phyloP scores from a whole-genome alignment of 2,888 invertebrate species.

The Xestia rhomboidea region DNA sequence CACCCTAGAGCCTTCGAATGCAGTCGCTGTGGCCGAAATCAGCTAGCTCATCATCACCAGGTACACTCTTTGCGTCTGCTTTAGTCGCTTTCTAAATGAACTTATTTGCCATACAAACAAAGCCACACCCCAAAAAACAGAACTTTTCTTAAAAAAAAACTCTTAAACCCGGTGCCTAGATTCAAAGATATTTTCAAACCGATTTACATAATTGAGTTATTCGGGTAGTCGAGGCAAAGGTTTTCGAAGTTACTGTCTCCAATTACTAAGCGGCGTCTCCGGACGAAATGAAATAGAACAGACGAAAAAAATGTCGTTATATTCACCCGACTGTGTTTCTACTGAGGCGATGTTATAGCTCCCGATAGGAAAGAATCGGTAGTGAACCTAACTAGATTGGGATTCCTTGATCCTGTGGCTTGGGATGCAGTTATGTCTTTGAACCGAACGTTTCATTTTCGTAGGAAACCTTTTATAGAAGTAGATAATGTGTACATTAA shows the following conservation, averaged over 20 bases:
- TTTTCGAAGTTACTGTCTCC: conserved; percentile 58
- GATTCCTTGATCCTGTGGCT: conserved; percentile 51
- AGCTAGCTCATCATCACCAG: neutral
- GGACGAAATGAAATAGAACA: conserved; percentile 61
- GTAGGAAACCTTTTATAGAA: neutral
- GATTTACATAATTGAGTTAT: conserved; percentile 64
- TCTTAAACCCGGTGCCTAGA: conserved; percentile 23
- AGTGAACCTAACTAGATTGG: conserved; percentile 57
- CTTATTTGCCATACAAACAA: neutral
- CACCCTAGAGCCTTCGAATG: neutral
- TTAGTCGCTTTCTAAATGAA: neutral
- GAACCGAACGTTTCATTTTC: neutral
- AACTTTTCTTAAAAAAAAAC: conserved; percentile 14
- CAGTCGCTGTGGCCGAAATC: neutral
- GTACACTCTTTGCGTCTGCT: neutral
- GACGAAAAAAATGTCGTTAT: conserved; percentile 61
- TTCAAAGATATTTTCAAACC: conserved; percentile 48
- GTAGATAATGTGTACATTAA: neutral
- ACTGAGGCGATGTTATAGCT: conserved; percentile 38
- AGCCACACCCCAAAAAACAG: neutral
- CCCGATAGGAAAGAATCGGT: conserved; percentile 39
- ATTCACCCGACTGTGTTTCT: conserved; percentile 33
- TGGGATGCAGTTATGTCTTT: conserved; percentile 17
- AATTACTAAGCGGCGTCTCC: conserved; percentile 56
- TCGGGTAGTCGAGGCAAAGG: conserved; percentile 50